Evolutionary conservation across 1,140 invertebrate genomes (phyloP), one percentile per base, ranked within the genome.

Genomic region (Diabrotica virgifera): DNA sequence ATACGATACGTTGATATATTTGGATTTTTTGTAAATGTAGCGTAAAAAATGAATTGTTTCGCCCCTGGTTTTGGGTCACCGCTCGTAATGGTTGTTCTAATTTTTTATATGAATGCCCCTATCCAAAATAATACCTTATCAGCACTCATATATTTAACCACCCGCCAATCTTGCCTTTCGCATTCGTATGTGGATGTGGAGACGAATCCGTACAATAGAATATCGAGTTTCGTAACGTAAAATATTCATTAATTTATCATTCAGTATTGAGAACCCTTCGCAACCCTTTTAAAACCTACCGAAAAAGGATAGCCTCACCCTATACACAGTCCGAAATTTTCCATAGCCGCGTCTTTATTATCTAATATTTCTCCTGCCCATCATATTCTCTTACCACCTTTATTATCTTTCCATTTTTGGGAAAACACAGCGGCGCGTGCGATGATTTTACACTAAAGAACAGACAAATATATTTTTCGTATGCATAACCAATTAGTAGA

Each of bases 221-320:
- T 59, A 59, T 59, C 38, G 58, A 50, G 40, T 50, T 59, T 59
- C 58, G 24, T 13, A 13, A 10, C 38, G 40, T 46, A 46, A 46
- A 59, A 59, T 59, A 52, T 62, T 62, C 60, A 62, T 62, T 62
- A 62, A 62, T 62, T 62, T 53, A 62, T 62, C 52, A 62, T 53
- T 62, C 37, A 46, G 38, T 62, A 62, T 62, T 55, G 60, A 62
- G 60, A 55, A 36, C 60, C 60, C 51, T 55, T 60, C 36, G 40
- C 59, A 60, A 51, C 50, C 59, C 59, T 52, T 60, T 60, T 50
- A 36, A 52, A 60, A 40, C 14, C n/a, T 36, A 51, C 59, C 59
- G 24, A 60, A 60, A 57, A 60, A 60, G 59, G 59, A 38, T 51
- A 50, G 14, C 51, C 36, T 11, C 35, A 38, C 52, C 52, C 7